Base-by-base conservation (phyloP, 2,113 vertebrate species). In the Ameiurus melas region DNA sequence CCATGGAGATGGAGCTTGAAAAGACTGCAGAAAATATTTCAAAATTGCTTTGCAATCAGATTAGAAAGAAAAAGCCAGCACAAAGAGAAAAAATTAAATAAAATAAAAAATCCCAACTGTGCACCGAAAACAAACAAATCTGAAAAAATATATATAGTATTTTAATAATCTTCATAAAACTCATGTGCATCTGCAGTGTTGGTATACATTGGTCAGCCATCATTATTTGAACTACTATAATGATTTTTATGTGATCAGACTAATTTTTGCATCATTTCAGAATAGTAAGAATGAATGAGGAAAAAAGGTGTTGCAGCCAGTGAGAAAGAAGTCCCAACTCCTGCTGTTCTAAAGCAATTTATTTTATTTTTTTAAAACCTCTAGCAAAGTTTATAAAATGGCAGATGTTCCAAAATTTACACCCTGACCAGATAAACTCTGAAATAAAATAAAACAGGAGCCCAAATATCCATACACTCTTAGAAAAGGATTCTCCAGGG, bases 1-100 rank as follows among this genome's bases (percentile, higher is more conserved):
- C 87, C 82, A 85, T 89, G 85, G 90, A 89, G 87, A 90, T 81
- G 53, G 87, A 60, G 81, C 73, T 84, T 73, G 3, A 33, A 89
- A 89, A 55, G 81, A 84, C 33, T 89, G 16, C 33, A 70, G n/a
- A 62, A 86, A 86, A 88, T 78, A 66, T 60, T 58, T 89, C 25
- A 1, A 84, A 86, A 89, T 84, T 39, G 60, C 20, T 5, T 71
- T 80, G 84, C 70, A 86, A 89, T 89, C 87, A 81, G n/a, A 57
- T 81, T 20, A 81, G 19, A 36, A 36, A 13, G 39, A 39, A 36
- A 39, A 39, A 2, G 0, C 33, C 2, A 13, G 19, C 7, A 22
- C 73, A 25, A 25, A 77, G 39, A 47, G 39, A 51, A 75, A 47
- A 51, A 75, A 36, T 36, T 36, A 36, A 36, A 36, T 36, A 36